Evolutionary conservation across 2,888 invertebrate species (phyloP), one percentile per base, ranked within the genome.

Genomic region (Xylota segnis): DNA sequence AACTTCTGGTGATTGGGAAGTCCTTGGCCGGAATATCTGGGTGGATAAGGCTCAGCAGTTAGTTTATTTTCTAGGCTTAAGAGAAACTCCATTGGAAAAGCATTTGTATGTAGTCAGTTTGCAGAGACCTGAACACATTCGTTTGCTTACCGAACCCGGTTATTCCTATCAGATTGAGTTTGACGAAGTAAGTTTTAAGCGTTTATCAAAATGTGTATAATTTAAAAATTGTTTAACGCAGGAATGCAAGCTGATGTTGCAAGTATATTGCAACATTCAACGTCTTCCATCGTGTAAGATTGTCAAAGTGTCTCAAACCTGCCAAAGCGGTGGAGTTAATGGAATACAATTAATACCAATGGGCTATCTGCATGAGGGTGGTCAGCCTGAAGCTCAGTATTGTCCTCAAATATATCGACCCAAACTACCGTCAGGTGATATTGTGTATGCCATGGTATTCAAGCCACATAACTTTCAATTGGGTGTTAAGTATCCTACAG

Each of bases 1-100:
- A 88, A 98, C 98, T 0, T 94, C 94, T 12, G 98, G 98, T 0
- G 96, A 97, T n/a, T 98, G 98, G 98, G 98, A 98, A 92, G 97
- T 98, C 16, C 93, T 97, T 89, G 96, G 96, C 32, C 94, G 95
- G 83, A 95, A 95, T 92, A 93, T 98, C 70, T 98, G 98, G 97
- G 96, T 98, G 43, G 98, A 99, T 92, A 94, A 94, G 84, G 91
- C 93, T 4, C 94, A 95, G 87, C 94, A 95, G 79, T 93, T 98
- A 79, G 96, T 99, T 1, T 99, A 98, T 93, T 98, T 99, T 93
- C 95, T 97, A 90, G 98, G 97, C 4, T 93, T 98, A 82, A 95
- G 96, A 88, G 98, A 99, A 93, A 96, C 97, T 4, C 98, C 98
- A 0, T 92, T 99, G 83, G 98, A 99, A 93, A 96, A 97, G 88